phyloP scores from a whole-genome alignment of 1,140 invertebrate genomes.

The Tetramorium parvispinum region DNA sequence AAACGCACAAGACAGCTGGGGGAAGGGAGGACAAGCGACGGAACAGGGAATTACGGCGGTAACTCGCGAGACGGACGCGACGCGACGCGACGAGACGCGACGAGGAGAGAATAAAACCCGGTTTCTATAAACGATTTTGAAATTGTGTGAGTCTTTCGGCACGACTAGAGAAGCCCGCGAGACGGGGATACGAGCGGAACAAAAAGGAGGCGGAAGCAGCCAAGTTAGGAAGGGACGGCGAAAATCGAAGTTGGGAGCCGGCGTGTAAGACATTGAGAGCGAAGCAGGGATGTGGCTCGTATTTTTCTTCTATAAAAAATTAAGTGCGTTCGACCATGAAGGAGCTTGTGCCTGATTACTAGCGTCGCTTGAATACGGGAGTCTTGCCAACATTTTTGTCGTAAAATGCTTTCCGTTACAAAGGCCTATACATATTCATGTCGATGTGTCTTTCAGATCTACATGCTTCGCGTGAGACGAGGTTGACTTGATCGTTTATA shows the following conservation, averaged over 20 bases:
- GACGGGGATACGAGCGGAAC: neutral
- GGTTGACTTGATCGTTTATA: neutral
- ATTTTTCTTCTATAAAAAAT: slow-evolving; percentile 64
- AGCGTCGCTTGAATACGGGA: slow-evolving; percentile 28
- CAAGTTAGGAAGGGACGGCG: slow-evolving; percentile 21
- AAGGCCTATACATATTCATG: neutral
- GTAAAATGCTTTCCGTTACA: slow-evolving; percentile 52
- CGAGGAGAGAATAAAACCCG: slow-evolving; percentile 43
- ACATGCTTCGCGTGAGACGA: neutral
- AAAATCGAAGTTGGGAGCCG: slow-evolving; percentile 55
- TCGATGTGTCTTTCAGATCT: neutral
- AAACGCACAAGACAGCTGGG: slow-evolving; percentile 59
- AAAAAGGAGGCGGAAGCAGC: slow-evolving; percentile 31
- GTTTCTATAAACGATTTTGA: slow-evolving; percentile 65
- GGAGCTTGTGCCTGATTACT: slow-evolving; percentile 62
- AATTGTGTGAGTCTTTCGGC: slow-evolving; percentile 52
- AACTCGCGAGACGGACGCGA: slow-evolving; percentile 45
- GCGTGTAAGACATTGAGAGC: neutral
- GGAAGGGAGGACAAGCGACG: neutral
- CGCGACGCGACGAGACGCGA: neutral
- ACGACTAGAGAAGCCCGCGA: slow-evolving; percentile 21
- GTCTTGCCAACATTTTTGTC: slow-evolving; percentile 54
- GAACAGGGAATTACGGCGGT: slow-evolving; percentile 39
- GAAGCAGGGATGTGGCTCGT: neutral
- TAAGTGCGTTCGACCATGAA: slow-evolving; percentile 58